A percentile compares a stretch with the other conserved stretches of the same genome.
Evolutionary conservation across 2,113 vertebrate genomes (phyloP).

Genomic region (Ranitomeya variabilis): DNA sequence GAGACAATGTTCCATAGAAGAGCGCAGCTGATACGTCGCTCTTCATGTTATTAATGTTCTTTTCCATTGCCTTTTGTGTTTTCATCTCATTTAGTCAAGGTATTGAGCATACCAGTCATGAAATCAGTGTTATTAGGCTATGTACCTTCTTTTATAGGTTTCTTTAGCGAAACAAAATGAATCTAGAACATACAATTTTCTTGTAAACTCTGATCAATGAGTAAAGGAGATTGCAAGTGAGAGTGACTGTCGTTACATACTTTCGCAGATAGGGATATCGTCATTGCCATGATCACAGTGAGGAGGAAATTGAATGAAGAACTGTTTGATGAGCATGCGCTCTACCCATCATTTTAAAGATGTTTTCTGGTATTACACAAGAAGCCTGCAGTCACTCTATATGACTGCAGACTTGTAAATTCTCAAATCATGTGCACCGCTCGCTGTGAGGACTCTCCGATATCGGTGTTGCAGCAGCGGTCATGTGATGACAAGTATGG

Average conservation of each 20-base stretch:
- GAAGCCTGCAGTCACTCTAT: too few species aligned
- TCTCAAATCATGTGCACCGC: too few species aligned
- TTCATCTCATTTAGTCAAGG: not conserved
- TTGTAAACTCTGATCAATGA: not conserved
- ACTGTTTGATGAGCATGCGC: not conserved
- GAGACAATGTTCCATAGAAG: slow-evolving; percentile 13
- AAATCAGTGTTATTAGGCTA: not conserved
- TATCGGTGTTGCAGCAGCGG: too few species aligned
- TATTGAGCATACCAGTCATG: not conserved
- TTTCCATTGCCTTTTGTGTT: not conserved
- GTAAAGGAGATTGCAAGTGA: not conserved
- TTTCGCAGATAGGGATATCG: not conserved
- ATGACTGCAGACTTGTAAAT: too few species aligned
- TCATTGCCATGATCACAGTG: too few species aligned
- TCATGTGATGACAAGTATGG: too few species aligned
- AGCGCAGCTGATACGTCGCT: not conserved
- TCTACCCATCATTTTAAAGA: not conserved
- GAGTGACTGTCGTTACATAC: not conserved
- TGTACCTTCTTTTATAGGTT: not conserved
- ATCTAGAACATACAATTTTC: not conserved
- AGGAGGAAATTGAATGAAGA: not conserved
- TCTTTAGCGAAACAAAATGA: not conserved
- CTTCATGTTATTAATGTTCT: slow-evolving; percentile 5
- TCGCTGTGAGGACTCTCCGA: too few species aligned
- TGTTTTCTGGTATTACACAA: too few species aligned